Evolutionary conservation across 2,113 vertebrate species (phyloP).

Genomic region (Cinclus mexicanus): DNA sequence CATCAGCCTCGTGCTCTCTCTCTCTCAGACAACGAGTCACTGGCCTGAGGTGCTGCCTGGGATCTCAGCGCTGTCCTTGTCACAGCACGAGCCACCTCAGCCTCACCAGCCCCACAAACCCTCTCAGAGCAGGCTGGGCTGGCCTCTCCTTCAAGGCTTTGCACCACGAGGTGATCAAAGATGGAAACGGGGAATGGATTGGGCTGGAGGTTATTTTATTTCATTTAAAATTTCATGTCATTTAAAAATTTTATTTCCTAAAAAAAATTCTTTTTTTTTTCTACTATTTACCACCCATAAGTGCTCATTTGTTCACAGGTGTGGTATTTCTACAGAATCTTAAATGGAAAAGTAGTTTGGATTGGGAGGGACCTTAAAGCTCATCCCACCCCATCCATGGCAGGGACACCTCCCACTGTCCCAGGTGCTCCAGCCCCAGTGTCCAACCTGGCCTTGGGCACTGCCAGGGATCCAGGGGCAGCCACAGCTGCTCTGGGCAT

Average conservation of each 20-base stretch:
- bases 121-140: background rate
- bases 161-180: background rate
- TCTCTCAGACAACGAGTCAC: background rate
- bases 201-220: background rate
- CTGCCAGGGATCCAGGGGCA: background rate
- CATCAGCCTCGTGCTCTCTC: background rate
- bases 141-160: background rate
- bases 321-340: too few species aligned
- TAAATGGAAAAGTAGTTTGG: too few species aligned
- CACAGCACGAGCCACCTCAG: background rate
- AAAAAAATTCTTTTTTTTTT: too few species aligned
- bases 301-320: too few species aligned
- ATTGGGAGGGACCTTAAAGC: background rate
- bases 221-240: too few species aligned
- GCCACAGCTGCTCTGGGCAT: background rate
- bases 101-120: background rate
- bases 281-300: too few species aligned
- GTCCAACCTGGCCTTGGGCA: background rate
- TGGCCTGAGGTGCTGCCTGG: background rate
- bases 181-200: too few species aligned
- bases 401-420: background rate
- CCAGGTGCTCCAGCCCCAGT: background rate
- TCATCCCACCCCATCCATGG: background rate
- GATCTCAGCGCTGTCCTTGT: background rate
- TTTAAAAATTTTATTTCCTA: too few species aligned